Conservation (phyloP, 2,113 vertebrate genomes). For the Spea bombifrons region DNA sequence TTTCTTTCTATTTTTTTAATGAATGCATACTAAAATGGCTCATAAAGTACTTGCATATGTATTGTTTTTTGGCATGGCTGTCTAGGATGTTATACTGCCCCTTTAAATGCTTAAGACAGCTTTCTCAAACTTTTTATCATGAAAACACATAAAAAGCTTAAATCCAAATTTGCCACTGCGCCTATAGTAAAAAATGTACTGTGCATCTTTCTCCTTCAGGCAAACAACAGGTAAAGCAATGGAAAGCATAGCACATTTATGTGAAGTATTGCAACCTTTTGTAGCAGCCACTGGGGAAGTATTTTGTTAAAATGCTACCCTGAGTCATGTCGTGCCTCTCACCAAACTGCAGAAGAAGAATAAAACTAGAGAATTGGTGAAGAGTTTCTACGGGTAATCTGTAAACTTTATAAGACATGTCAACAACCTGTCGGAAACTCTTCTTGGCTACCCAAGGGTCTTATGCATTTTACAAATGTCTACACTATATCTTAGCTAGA, state of each 20-base stretch:
- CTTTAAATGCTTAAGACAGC: too few species aligned
- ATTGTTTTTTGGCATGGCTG: too few species aligned
- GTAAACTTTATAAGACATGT: neutral
- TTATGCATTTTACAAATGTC: conserved; percentile 7
- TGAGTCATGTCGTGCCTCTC: neutral
- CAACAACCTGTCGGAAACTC: conserved; percentile 13
- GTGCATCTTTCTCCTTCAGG: too few species aligned
- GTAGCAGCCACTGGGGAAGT: neutral
- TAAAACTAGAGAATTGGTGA: neutral
- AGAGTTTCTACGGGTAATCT: neutral
- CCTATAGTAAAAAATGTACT: too few species aligned
- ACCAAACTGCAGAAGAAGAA: neutral
- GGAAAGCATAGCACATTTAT: neutral
- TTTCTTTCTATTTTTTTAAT: too few species aligned
- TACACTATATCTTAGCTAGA: conserved; percentile 6
- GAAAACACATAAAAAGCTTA: too few species aligned
- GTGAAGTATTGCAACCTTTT: conserved; percentile 9
- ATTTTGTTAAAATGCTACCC: conserved; percentile 1
- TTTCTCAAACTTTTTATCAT: too few species aligned
- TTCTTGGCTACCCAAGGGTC: neutral
- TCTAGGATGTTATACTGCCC: too few species aligned
- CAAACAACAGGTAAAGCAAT: neutral
- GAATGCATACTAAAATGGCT: too few species aligned
- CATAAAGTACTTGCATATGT: too few species aligned
- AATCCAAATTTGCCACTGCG: too few species aligned